Evolutionary conservation across 1,140 invertebrate genomes (phyloP).

Genomic region (Zaprionus ornatus): DNA sequence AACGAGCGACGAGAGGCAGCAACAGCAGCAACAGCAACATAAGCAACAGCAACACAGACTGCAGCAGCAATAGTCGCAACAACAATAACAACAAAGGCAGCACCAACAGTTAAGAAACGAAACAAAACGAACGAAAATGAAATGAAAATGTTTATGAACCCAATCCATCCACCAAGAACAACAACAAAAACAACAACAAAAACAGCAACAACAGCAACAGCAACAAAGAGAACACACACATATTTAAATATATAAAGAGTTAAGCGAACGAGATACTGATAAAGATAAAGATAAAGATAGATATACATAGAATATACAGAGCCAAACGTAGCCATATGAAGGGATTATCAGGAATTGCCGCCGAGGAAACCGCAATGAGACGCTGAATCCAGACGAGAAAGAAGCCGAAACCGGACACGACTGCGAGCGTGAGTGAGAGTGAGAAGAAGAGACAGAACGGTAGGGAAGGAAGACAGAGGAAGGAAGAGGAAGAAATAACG

Average conservation of each 20-base stretch:
- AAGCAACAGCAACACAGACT: conserved; percentile 3
- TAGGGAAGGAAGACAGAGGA: neutral
- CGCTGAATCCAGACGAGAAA: neutral
- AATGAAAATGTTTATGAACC: conserved; percentile 51
- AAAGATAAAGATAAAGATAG: conserved; percentile 2
- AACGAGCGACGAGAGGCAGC: conserved; percentile 17
- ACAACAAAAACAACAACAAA: conserved; percentile 20
- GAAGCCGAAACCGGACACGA: neutral
- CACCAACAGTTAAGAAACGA: conserved; percentile 4
- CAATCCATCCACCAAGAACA: conserved; percentile 63
- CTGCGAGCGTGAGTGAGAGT: neutral
- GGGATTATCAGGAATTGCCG: neutral
- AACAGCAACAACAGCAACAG: conserved; percentile 11
- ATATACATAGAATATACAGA: neutral
- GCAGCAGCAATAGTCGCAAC: conserved; percentile 1
- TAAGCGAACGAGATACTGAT: conserved; percentile 3
- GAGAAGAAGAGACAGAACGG: neutral
- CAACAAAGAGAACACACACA: conserved; percentile 22
- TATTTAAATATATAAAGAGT: conserved; percentile 5
- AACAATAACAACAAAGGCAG: conserved; percentile 8
- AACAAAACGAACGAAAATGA: conserved; percentile 8
- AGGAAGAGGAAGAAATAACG: neutral
- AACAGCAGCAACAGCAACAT: neutral
- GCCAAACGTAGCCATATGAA: neutral
- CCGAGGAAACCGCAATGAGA: neutral